phyloP scores from a whole-genome alignment of 2,113 vertebrate species.

The Catharus minimus region DNA sequence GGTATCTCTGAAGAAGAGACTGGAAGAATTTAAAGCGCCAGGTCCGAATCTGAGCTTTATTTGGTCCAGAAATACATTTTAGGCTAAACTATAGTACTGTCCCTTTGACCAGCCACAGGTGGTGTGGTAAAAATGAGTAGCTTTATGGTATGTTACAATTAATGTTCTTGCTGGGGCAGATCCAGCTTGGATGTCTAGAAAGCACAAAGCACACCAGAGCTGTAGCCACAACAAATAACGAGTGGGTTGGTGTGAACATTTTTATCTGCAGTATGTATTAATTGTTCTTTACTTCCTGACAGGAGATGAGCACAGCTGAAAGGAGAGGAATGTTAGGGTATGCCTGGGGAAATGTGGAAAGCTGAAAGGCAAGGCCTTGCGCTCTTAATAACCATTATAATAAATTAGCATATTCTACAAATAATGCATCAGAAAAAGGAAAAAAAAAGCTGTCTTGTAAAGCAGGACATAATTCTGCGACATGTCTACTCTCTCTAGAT shows the following conservation, averaged over 20 bases:
- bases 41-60: neutral
- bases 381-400: slow-evolving; percentile 39
- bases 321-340: neutral
- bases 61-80: neutral
- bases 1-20: neutral
- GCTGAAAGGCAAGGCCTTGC: slow-evolving; percentile 14
- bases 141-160: neutral
- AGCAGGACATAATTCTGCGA: slow-evolving; percentile 7
- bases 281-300: slow-evolving; percentile 41
- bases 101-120: neutral
- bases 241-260: slow-evolving; percentile 30
- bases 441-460: slow-evolving; percentile 12
- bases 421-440: neutral
- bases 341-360: slow-evolving; percentile 25
- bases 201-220: neutral
- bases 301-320: slow-evolving; percentile 9
- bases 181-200: neutral
- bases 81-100: neutral
- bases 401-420: slow-evolving; percentile 53
- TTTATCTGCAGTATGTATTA: slow-evolving; percentile 29
- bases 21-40: neutral
- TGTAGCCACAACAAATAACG: slow-evolving; percentile 28
- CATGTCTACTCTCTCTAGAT: slow-evolving; percentile 16
- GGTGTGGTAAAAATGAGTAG: neutral
- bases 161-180: neutral